These are phyloP conservation scores for Platalea minor DNA, from an alignment of 2,797 vertebrate species.

Conservation along the genomic window DNA sequence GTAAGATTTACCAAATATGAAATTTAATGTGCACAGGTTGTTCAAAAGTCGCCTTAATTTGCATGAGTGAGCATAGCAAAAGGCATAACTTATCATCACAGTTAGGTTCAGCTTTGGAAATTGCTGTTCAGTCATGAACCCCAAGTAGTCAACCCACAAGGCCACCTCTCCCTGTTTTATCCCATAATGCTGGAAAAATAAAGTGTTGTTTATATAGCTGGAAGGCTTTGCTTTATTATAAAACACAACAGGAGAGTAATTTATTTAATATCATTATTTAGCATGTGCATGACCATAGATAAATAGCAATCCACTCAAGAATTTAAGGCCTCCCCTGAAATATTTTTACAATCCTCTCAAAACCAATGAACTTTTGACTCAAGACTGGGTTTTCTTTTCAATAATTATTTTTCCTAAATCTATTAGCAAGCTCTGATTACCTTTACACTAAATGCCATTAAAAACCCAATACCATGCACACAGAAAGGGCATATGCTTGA, in stretches of 20 bases:
- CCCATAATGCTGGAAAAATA: conserved; percentile 28
- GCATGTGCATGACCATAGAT: conserved; percentile 1
- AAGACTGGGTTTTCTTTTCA: neutral
- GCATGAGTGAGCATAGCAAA: neutral
- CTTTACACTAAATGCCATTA: neutral
- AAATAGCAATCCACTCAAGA: conserved; percentile 37
- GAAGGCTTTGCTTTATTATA: conserved; percentile 28
- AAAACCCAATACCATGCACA: neutral
- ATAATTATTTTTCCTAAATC: conserved; percentile 6
- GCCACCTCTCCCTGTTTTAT: conserved; percentile 14
- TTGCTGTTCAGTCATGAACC: conserved; percentile 4
- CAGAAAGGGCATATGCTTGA: neutral
- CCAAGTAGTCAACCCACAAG: neutral
- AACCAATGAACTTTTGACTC: conserved; percentile 22
- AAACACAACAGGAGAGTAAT: conserved; percentile 54
- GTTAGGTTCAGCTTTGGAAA: neutral
- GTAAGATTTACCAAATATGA: neutral
- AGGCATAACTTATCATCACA: neutral
- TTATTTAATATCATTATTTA: conserved; percentile 60
- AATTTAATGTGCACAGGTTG: neutral
- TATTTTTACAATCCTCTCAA: conserved; percentile 6
- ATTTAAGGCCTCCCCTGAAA: neutral
- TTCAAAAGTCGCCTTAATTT: conserved; percentile 21
- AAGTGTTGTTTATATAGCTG: conserved; percentile 29
- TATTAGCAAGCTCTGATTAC: neutral